Evolutionary conservation across 2,888 invertebrate genomes (phyloP), one percentile per base, ranked within the genome.

Genomic region (Oligia fasciuncula): DNA sequence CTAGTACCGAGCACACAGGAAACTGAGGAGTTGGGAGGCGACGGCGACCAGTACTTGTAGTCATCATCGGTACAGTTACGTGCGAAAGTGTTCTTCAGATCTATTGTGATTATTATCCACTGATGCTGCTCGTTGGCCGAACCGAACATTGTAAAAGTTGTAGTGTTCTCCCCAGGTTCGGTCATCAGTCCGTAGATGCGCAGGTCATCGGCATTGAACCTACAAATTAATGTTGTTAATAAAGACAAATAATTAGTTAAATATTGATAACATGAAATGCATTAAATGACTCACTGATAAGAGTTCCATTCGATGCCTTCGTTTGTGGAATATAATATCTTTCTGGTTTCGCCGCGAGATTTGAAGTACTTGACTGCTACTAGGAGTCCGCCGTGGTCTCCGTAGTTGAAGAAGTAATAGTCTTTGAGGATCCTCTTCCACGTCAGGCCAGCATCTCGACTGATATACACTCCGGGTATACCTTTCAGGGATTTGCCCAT

Each of bases 131-230:
- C 97, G 29, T 97, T 97, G 66, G 97, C 97, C 0, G 99, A 99
- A 0, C 99, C 99, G 94, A 99, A 99, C 97, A 99, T 97, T 0
- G 99, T 99, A 92, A 99, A 99, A 0, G 98, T 97, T 0, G 99
- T 99, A 0, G 99, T 98, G 92, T 98, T 99, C 93, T 99, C 99
- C n/a, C 99, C 99, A 0, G 99, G 99, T 92, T 99, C 99, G 0
- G 99, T 99, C 98, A 99, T 98, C 35, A 99, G 94, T 14, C 99
- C 99, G 93, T 99, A 99, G n/a, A 99, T 98, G 76, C 98, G 97
- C 23, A 99, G 97, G 93, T 98, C 98, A 81, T 98, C 97, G 51
- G 97, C 97, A 88, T 97, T 97, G 91, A 98, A 98, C 92, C 98
- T 98, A 90, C n/a, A 91, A 92, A 91, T 86, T 84, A 84, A 79